Evolutionary conservation across 2,113 vertebrate species (phyloP).

Genomic region (Indri indri): DNA sequence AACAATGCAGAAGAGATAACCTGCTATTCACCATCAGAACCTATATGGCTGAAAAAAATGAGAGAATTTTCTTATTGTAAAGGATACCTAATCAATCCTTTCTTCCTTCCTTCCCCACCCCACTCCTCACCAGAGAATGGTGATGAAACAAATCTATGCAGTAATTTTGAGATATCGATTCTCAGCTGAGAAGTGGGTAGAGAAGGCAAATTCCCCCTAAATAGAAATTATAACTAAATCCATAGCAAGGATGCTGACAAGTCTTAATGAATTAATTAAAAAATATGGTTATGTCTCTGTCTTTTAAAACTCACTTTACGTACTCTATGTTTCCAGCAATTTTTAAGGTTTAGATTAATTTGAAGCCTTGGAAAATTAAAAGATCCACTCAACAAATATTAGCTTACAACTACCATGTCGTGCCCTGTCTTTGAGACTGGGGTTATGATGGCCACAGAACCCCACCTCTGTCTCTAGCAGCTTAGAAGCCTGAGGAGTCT

Average conservation of each 20-base stretch:
- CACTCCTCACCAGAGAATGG: not conserved
- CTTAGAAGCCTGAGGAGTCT: not conserved
- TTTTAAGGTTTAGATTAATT: not conserved
- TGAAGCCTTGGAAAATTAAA: not conserved
- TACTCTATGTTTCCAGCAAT: not conserved
- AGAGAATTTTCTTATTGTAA: not conserved
- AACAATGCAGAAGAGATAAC: not conserved
- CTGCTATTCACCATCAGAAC: not conserved
- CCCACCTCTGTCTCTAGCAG: not conserved
- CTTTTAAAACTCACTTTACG: not conserved
- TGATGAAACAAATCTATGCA: not conserved
- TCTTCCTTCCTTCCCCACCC: no score
- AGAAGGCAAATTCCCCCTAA: not conserved
- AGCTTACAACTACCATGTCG: not conserved
- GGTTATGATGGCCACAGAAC: not conserved
- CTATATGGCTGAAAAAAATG: not conserved
- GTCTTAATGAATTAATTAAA: not conserved
- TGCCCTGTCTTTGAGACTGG: not conserved
- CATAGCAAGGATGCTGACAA: not conserved
- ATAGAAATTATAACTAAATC: not conserved
- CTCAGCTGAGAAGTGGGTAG: not conserved
- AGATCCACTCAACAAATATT: not conserved
- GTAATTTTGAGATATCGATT: not conserved
- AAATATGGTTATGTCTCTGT: not conserved
- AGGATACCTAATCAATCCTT: no score